phyloP scores from a whole-genome alignment of 2,888 invertebrate species.

The Rutpela maculata region DNA sequence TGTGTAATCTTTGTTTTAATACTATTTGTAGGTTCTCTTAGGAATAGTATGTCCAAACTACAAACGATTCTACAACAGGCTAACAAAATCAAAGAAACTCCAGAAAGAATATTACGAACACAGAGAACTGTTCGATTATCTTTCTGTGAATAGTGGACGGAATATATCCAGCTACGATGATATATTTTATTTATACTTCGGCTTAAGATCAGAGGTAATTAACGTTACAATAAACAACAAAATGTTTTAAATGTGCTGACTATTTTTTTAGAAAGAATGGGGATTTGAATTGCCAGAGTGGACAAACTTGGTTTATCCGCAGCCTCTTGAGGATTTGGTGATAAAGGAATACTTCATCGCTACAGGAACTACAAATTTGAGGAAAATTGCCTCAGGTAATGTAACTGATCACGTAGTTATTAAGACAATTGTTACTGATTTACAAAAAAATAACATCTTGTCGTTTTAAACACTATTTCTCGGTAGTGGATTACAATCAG shows the following conservation, averaged over 20 bases:
- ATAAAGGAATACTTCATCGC: constrained; percentile 59
- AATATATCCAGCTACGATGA: constrained; percentile 76
- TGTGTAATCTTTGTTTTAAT: no score
- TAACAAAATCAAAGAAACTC: constrained; percentile 66
- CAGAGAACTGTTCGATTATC: constrained; percentile 73
- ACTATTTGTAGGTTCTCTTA: constrained; percentile 49
- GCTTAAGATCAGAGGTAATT: constrained; percentile 61
- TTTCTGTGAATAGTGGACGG: constrained; percentile 75
- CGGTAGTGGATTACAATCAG: no score
- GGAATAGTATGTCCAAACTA: constrained; percentile 61
- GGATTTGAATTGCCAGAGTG: constrained; percentile 71
- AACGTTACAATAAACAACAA: background rate
- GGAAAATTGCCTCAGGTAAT: constrained; percentile 55
- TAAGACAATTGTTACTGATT: no score
- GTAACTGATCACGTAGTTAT: no score
- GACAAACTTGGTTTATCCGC: constrained; percentile 69
- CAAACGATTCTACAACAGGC: constrained; percentile 52
- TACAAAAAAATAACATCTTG: no score
- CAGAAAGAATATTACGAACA: constrained; percentile 72
- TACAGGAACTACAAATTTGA: constrained; percentile 65
- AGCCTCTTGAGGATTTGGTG: constrained; percentile 66
- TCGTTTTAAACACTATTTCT: no score
- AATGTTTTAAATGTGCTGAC: background rate
- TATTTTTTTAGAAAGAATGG: constrained; percentile 64
- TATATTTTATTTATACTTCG: constrained; percentile 78